These are phyloP conservation scores for Anas platyrhynchos DNA, from an alignment of 2,113 vertebrate genomes.

Conservation along the genomic window DNA sequence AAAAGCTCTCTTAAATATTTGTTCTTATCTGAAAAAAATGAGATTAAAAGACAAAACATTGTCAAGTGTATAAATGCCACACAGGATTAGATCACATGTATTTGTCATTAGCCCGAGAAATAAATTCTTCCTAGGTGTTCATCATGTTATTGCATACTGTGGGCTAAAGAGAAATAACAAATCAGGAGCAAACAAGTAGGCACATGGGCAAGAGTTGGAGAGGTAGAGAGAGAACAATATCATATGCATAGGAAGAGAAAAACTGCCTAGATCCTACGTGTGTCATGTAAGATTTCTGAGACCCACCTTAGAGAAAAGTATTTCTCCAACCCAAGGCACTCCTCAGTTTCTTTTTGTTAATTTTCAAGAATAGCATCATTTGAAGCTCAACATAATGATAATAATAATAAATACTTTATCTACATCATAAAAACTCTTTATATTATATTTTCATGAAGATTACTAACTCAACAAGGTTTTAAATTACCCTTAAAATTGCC, in stretches of 20 bases:
- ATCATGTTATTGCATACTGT: background rate
- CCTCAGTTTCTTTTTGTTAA: background rate
- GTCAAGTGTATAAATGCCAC: background rate
- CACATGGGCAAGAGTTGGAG: background rate
- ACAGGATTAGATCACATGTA: fast-evolving
- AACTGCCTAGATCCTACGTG: background rate
- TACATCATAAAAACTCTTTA: background rate
- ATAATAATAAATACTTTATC: background rate
- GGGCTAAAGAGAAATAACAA: background rate
- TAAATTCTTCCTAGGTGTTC: background rate
- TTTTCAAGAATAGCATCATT: background rate
- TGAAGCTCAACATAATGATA: background rate
- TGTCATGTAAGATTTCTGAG: background rate
- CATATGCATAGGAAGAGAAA: fast-evolving
- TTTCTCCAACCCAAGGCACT: background rate
- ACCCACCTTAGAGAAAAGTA: background rate
- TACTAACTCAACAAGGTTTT: background rate
- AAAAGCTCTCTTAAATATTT: background rate
- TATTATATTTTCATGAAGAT: background rate
- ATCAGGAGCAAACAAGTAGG: background rate
- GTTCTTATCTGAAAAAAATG: background rate
- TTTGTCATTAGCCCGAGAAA: background rate
- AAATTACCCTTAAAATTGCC: background rate
- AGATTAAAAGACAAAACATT: background rate
- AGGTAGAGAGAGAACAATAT: background rate